Base-by-base conservation (phyloP, 2,797 vertebrate genomes). In the Clarias pachynema region DNA sequence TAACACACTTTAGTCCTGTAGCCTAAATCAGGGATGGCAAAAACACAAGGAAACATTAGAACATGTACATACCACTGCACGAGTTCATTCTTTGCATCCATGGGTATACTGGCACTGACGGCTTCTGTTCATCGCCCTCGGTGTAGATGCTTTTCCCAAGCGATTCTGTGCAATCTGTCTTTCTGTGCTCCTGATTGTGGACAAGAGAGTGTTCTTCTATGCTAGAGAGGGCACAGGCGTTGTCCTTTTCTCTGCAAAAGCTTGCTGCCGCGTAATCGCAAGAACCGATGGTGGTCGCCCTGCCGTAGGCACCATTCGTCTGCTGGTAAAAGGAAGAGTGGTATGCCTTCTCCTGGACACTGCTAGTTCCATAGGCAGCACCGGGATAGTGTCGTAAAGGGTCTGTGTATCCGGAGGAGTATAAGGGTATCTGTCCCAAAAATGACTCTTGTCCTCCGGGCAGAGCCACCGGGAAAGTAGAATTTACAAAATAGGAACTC, bases 401-500 rank as follows among this genome's bases (percentile, higher is more conserved):
- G 88, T 99, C 97, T 90, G 97, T 96, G 93, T 98, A 99, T 92
- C 97, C 97, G 85, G 98, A 97, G 87, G 97, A 97, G 91, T 99
- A 99, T 49, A 99, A 96, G 92, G 98, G 97, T 89, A 99, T 96
- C 95, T 99, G 98, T 92, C 97, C 98, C 94, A 99, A 93, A 93
- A 99, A 99, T 82, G 98, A 97, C 92, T 99, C 97, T 93, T 98
- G 98, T 91, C 96, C 97, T 90, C 96, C 96, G 90, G 97, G 95
- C 94, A 99, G 94, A 95, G 97, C 97, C 94, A 99, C 97, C 93
- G 97, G 97, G 95, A 99, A 99, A 95, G 97, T 97, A 93, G 98
- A 98, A 96, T 98, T 99, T 95, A 99, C 97, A 95, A 99, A 99
- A 97, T 99, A 99, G 93, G 98, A 99, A 97, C 97, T 99, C 98